Evolutionary conservation across 2,888 invertebrate genomes (phyloP), one percentile per base, ranked within the genome.

Genomic region (Sturmia bella): DNA sequence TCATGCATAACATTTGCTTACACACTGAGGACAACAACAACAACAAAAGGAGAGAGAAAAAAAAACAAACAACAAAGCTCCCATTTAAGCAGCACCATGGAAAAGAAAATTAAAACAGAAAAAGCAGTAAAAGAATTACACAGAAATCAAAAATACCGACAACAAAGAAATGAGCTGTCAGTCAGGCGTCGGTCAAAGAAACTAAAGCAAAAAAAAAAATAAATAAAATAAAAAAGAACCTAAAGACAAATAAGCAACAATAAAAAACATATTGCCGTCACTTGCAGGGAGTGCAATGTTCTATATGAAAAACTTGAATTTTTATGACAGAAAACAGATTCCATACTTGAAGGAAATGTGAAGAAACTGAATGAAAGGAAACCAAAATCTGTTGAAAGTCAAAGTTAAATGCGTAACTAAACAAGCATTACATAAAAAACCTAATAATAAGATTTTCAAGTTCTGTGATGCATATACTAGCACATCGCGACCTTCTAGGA

Each of bases 141-240:
- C 61, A 72, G 15, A 57, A 24, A 13, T n/a, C 17, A 27, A 57
- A 43, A 41, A 41, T 13, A 54, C 37, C 41, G 70, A 66, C 72
- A 59, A 72, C 57, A 72, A 78, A 72, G 72, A 57, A 32, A 5
- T 75, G 66, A 75, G 52, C 32, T 74, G 37, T 73, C 54, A 63
- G 41, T 59, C 77, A 66, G 78, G 43, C 70, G 70, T 77, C 69
- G 56, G 41, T 24, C 15, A 1, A 61, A 63, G 21, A 41, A 24
- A 32, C 32, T 7, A n/a, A n/a, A n/a, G 32, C 32, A 6, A 12
- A 48, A 63, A 13, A n/a, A 24, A 3, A 19, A 52, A 19, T 41
- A 64, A 45, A 24, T 3, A n/a, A 17, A 11, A 70, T 3, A 4
- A 19, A 57, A 3, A 39, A 56, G 43, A 27, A 27, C 27, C 6